Base-by-base conservation (phyloP, 2,888 invertebrate genomes). In the Thereva nobilitata region DNA sequence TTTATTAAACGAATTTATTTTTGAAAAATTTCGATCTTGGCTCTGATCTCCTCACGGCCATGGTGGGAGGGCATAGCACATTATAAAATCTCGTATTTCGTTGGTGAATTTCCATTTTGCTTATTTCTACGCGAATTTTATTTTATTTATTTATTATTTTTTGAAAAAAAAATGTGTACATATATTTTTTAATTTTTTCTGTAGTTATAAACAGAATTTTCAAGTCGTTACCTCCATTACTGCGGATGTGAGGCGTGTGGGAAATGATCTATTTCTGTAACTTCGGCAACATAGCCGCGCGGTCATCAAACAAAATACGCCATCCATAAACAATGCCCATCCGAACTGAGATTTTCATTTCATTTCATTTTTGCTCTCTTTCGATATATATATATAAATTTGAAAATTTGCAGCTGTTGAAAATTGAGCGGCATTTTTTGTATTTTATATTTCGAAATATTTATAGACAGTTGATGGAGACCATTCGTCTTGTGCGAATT, bases 231-330 rank as follows among this genome's bases (percentile, higher is more conserved):
- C 50, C 41, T 55, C 55, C 12, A 50, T 41, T 50, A 50, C 38
- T 38, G 41, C 44, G 23, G 40, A 9, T n/a, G 61, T 49, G 49
- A 12, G 40, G 41, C 23, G 49, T 23, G 8, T 34, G 61, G 12
- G 41, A 50, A 61, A 50, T 61, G 61, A 50, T 61, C 61, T 61
- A 61, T 61, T 61, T 61, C n/a, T 40, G 61, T 50, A 50, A 12
- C 10, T 61, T 61, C 41, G 61, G 61, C 50, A 61, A 61, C 50
- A 50, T 50, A 41, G n/a, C n/a, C 49, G 50, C 23, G 23, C 23
- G 23, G 42, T 12, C n/a, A 45, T 61, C 41, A 50, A 61, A 50
- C 50, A 61, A 50, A 61, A 61, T 9, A 41, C 23, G 5, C 49
- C 50, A 50, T 49, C 50, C 37, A 61, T 61, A 49, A 61, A 61